Base-by-base conservation (phyloP, 2,797 vertebrate species). In the Schizothorax lantsangensis region DNA sequence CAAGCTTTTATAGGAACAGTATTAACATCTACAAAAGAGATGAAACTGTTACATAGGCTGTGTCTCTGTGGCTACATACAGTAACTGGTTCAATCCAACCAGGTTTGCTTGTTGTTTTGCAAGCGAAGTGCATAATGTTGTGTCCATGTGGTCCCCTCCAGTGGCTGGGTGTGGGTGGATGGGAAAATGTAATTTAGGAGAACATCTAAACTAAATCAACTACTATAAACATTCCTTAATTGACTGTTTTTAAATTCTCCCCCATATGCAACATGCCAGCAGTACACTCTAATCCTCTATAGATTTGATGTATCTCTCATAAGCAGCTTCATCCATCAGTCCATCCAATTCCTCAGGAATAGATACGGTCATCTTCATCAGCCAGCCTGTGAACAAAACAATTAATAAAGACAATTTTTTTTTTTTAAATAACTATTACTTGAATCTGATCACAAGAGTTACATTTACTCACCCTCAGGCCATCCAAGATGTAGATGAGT, bases 361-460 rank as follows among this genome's bases (percentile, higher is more conserved):
- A 84, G 95, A 95, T 89, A 99, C 93, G 19, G 97, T 96, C 97
- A 99, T 97, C 96, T 99, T 99, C 93, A 99, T 97, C 92, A 99
- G 96, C 98, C 96, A 98, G 77, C 96, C 89, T 90, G 73, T 11
- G 66, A 11, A 82, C 12, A 59, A 45, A 38, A 47, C 59, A 49
- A 15, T 26, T 40, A 17, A 7, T 17, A 7, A 59, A 17, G 12
- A 62, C 36, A 43, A 30, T 30, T 30, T 30, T 38, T 21, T 9
- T 38, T 38, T 69, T 14, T 9, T 0, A 21, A 30, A 33, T 15
- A 49, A 33, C 9, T 11, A 23, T 40, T 11, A 10, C 36, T 40
- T 71, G 11, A 71, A 71, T 23, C 36, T 71, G 9, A 9, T 23
- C 68, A 40, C 21, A 40, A 23, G 30, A 66, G 14, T 66, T 11